Evolutionary conservation across 2,797 vertebrate species (phyloP).

Genomic region (Mus spretus): DNA sequence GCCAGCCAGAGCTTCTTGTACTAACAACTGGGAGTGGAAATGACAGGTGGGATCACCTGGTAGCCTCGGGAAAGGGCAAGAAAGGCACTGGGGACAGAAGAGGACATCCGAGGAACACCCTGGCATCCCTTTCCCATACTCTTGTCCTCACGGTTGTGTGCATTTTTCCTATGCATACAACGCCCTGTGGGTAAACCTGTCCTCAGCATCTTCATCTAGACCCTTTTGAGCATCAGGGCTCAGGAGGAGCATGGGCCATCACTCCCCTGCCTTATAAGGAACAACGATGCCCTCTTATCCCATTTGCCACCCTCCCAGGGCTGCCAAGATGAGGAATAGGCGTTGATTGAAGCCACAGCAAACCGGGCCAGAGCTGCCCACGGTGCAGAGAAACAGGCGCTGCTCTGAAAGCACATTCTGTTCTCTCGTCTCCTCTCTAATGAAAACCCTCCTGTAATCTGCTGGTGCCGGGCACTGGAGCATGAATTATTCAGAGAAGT

Average conservation of each 20-base stretch:
- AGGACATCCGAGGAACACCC: background rate
- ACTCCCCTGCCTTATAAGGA: slow-evolving; percentile 77
- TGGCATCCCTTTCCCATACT: background rate
- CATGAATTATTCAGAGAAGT: slow-evolving; percentile 96
- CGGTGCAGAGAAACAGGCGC: slow-evolving; percentile 88
- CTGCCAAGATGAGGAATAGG: slow-evolving; percentile 90
- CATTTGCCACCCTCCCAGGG: slow-evolving; percentile 88
- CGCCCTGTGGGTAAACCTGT: background rate
- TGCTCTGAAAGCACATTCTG: slow-evolving; percentile 90
- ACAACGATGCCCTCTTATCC: slow-evolving; percentile 91
- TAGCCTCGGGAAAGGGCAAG: background rate
- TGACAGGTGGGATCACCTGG: background rate
- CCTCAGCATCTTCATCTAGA: background rate
- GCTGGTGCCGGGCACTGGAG: slow-evolving; percentile 89
- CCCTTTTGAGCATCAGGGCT: background rate
- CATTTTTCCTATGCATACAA: background rate
- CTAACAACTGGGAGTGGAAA: background rate
- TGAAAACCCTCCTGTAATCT: slow-evolving; percentile 95
- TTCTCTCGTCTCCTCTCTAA: slow-evolving; percentile 91
- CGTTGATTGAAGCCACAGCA: slow-evolving; percentile 88
- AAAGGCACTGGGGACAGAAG: background rate
- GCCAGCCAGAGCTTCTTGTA: rapidly evolving
- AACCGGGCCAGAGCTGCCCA: slow-evolving; percentile 91
- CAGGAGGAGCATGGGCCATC: background rate
- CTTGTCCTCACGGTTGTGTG: background rate